Base-by-base conservation (phyloP, 2,113 vertebrate genomes). In the Piprites chloris region DNA sequence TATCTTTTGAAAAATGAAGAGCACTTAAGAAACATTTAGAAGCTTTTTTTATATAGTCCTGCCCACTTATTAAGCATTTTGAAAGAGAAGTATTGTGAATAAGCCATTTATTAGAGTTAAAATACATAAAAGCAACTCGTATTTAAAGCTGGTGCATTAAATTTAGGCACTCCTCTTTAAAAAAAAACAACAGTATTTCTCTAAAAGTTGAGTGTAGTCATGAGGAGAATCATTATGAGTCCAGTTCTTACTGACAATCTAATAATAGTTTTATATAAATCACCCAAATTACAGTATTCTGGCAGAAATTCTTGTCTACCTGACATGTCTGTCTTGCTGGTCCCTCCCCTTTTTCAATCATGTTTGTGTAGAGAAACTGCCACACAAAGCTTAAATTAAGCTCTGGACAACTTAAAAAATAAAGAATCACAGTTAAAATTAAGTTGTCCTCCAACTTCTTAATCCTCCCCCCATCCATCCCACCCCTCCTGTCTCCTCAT, bases 101-200 rank as follows among this genome's bases (percentile, higher is more conserved):
- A 89, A 69, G 30, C 13, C 18, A 39, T 78, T 85, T 8, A 18
- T 27, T 75, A 49, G 15, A 61, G 28, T 75, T 72, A 33, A 89
- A 93, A 71, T 67, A 33, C 3, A 24, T 76, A 39, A 65, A 33
- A 62, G 13, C 8, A 37, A 46, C 41, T 68, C 5, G 12, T 44
- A 49, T 23, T 82, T 41, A 67, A 75, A 63, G 9, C 10, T 55
- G 20, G 30, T 32, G 6, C 9, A 46, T 71, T 89, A 53, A 50
- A 5, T 55, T 41, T 15, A 76, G 71, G 26, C 18, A 32, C 7
- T 87, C 2, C 22, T 58, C 16, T 67, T 55, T 33, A 6, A 23
- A 30, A 77, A 46, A 41, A 46, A 23, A 4, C 24, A 0, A 0
- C 14, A 30, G 1, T 74, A 11, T 83, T 74, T 79, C 42, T 58